Base-by-base conservation (phyloP, 1,140 invertebrate genomes). In the Subanguina moxae region DNA sequence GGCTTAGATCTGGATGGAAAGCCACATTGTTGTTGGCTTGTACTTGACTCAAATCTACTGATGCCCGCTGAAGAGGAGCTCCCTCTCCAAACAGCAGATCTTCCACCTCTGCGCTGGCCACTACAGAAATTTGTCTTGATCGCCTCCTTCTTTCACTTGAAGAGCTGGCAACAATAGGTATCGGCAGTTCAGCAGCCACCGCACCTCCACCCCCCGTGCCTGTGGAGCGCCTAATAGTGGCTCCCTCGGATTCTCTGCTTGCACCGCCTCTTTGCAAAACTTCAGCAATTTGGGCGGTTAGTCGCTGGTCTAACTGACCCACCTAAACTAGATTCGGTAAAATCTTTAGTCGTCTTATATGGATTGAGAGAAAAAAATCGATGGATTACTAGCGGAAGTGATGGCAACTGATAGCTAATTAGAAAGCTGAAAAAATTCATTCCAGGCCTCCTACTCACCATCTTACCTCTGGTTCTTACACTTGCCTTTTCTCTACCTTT, bases 251-350 rank as follows among this genome's bases (percentile, higher is more conserved):
- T 13, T n/a, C 38, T 38, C 27, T 52, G 42, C 19, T 58, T 64
- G 58, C 23, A 27, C 28, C 52, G 38, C 46, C 25, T 19, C 67
- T 19, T 42, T 27, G 25, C 30, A 72, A 42, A 7, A 65, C 62
- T 52, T 72, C 66, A n/a, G 70, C 63, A 23, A 72, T 68, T 46
- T 72, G 70, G n/a, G 64, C 66, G 8, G 63, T 70, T 21, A 73
- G 67, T 27, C 64, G 46, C 57, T 58, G 65, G 28, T 70, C 68
- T 15, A 70, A 46, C 42, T 67, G 64, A 57, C 64, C 57, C 21
- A 73, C 63, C 58, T 76, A 67, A 28, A 72, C 46, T 27, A 65
- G 75, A 32, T 42, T 32, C 19, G 25, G 23, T 25, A 28, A 46
- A 42, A 28, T 64, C n/a, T 38, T 38, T 11, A 38, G 32, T 5